Evolutionary conservation across 2,797 vertebrate species (phyloP).

Genomic region (Lutjanus campechanus): DNA sequence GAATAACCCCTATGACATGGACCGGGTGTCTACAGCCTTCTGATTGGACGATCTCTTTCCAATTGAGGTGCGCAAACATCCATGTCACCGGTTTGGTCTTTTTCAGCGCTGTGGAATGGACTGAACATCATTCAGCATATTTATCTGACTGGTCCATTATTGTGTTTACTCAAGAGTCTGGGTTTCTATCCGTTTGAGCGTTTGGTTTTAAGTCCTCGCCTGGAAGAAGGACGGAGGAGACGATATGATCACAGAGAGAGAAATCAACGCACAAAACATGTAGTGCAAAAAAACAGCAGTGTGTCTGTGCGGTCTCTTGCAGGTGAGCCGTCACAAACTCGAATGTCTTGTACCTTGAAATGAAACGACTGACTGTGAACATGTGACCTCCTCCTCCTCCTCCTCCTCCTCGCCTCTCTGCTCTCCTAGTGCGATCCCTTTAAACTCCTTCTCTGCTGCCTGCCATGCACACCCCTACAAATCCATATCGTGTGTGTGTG

Average conservation of each 20-base stretch:
- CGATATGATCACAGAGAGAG: constrained; percentile 16
- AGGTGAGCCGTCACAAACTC: constrained; percentile 51
- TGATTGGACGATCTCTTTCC: not conserved
- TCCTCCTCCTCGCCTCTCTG: constrained; percentile 20
- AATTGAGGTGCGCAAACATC: not conserved
- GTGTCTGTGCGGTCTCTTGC: constrained; percentile 45
- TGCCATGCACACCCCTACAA: constrained; percentile 47
- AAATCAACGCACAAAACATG: constrained; percentile 46
- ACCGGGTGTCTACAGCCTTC: not conserved
- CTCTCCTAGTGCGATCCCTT: constrained; percentile 70
- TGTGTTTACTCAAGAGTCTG: constrained; percentile 12
- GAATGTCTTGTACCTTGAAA: constrained; percentile 61
- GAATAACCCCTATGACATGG: not conserved
- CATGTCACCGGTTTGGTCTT: constrained; percentile 10
- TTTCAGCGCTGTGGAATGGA: constrained; percentile 16
- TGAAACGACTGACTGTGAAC: constrained; percentile 34
- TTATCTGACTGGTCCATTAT: constrained; percentile 28
- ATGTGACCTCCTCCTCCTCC: constrained; percentile 33
- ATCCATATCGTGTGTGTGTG: constrained; percentile 20
- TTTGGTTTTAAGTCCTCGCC: constrained; percentile 66
- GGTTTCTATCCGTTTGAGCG: constrained; percentile 17
- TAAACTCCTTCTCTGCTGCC: constrained; percentile 67
- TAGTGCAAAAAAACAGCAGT: constrained; percentile 57
- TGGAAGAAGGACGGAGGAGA: constrained; percentile 39
- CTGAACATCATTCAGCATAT: constrained; percentile 6